A percentile compares a stretch with the other conserved stretches of the same genome.
Evolutionary conservation across 2,888 invertebrate species (phyloP).

Genomic region (Onchidella celtica): DNA sequence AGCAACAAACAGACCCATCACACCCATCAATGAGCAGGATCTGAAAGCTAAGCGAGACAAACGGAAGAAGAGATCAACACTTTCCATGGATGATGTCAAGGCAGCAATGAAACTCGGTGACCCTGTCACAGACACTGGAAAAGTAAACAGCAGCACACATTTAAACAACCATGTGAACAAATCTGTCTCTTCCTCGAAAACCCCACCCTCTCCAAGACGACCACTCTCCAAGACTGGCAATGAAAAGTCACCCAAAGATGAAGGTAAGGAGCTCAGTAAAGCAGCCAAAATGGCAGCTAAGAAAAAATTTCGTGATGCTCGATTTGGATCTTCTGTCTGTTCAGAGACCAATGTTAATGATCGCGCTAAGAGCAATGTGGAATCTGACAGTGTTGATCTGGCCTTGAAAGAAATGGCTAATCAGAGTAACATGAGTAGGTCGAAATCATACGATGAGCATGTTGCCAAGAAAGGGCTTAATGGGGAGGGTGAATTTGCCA

Average conservation of each 20-base stretch:
- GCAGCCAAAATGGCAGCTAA: conserved; percentile 71
- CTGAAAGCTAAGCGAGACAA: conserved; percentile 66
- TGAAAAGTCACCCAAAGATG: neutral
- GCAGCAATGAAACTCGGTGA: conserved; percentile 55
- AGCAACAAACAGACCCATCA: conserved; percentile 5
- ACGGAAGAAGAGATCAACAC: conserved; percentile 66
- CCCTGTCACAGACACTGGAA: neutral
- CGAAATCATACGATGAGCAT: conserved; percentile 74
- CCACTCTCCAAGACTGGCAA: neutral
- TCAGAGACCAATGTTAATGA: conserved; percentile 58
- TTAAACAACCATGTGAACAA: conserved; percentile 6
- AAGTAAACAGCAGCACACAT: conserved; percentile 35
- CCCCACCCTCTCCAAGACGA: conserved; percentile 1
- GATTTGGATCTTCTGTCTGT: conserved; percentile 70
- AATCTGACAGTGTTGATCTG: conserved; percentile 69
- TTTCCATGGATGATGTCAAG: conserved; percentile 71
- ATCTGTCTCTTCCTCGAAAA: conserved; percentile 8
- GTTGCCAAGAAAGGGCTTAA: conserved; percentile 65
- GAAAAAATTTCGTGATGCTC: conserved; percentile 68
- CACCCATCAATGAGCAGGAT: conserved; percentile 57
- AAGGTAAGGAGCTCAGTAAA: conserved; percentile 42
- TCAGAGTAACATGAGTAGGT: conserved; percentile 70
- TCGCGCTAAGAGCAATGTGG: conserved; percentile 72
- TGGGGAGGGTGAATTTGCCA: conserved; percentile 58
- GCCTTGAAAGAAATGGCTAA: conserved; percentile 64